Evolutionary conservation across 2,797 vertebrate genomes (phyloP).

Genomic region (Coccyzus lansbergi): DNA sequence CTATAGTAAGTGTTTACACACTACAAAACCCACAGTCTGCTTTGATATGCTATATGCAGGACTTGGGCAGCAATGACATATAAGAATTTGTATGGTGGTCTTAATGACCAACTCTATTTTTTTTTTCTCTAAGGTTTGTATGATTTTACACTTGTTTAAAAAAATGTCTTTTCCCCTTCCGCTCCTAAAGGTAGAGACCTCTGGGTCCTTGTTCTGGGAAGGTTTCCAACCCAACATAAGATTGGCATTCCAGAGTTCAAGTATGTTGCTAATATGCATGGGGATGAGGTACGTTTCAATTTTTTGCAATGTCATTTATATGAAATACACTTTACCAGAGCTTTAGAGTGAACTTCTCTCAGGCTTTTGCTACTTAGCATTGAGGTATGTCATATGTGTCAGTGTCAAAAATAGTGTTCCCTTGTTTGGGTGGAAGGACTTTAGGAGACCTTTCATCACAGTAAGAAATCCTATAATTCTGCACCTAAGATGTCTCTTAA

Average conservation of each 20-base stretch:
- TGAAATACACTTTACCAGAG: neutral
- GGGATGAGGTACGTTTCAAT: conserved; percentile 90
- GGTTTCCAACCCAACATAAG: conserved; percentile 84
- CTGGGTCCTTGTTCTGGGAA: conserved; percentile 93
- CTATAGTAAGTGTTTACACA: neutral
- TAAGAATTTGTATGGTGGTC: neutral
- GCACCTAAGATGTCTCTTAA: neutral
- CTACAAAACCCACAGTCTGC: neutral
- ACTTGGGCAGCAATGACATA: neutral
- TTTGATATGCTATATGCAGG: neutral
- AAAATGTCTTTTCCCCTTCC: conserved; percentile 68
- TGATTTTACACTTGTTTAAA: conserved; percentile 45
- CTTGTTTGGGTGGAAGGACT: neutral
- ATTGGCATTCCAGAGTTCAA: conserved; percentile 96
- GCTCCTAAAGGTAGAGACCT: conserved; percentile 88
- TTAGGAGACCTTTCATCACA: neutral
- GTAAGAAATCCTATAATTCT: neutral
- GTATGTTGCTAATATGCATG: conserved; percentile 98
- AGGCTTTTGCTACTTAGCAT: neutral
- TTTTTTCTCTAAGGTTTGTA: conserved; percentile 8
- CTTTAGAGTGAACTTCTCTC: neutral
- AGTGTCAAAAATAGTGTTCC: neutral
- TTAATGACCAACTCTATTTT: neutral
- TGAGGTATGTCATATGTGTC: neutral
- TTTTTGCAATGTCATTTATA: conserved; percentile 56